Evolutionary conservation across 2,888 invertebrate species (phyloP), one percentile per base, ranked within the genome.

Genomic region (Holacanthella duospinosa): DNA sequence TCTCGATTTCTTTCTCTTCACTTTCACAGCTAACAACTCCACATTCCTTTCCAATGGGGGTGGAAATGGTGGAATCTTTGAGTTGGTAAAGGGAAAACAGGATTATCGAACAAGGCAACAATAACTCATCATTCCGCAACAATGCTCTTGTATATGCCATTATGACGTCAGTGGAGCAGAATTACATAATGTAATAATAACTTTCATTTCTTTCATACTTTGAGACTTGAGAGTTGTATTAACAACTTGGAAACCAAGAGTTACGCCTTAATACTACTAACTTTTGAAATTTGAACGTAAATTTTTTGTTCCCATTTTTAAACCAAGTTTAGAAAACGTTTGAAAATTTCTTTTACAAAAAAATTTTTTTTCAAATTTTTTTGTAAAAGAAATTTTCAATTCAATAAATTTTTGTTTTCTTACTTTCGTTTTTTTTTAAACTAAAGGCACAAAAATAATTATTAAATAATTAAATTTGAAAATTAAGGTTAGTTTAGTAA

Each of bases 101-200:
- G 48, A n/a, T 48, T 48, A 9, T n/a, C n/a, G n/a, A n/a, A 21
- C 16, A 48, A 48, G 19, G 48, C 48, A 48, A 48, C 48, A 48
- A 48, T 48, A 48, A 48, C 48, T 48, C 48, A 48, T 48, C 48
- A 48, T 48, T 48, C 48, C 48, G n/a, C 48, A 48, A 48, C 48
- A 48, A 48, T 48, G 48, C 19, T 16, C 36, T 9, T 48, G 16
- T 21, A 48, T 48, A 21, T 48, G n/a, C 48, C 48, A 48, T 48
- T 48, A 48, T 4, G 12, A 9, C 48, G 21, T 9, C 36, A 36
- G 6, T 36, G 36, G 6, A 36, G 36, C 36, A 16, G 36, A 36
- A 36, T 36, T 36, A 6, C 6, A 16, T 36, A 16, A 36, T 12
- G 36, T 16, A 16, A 16, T 36, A 36, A 36, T 36, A 36, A 36